phyloP scores from a whole-genome alignment of 2,113 vertebrate genomes.

The Galeopterus variegatus region DNA sequence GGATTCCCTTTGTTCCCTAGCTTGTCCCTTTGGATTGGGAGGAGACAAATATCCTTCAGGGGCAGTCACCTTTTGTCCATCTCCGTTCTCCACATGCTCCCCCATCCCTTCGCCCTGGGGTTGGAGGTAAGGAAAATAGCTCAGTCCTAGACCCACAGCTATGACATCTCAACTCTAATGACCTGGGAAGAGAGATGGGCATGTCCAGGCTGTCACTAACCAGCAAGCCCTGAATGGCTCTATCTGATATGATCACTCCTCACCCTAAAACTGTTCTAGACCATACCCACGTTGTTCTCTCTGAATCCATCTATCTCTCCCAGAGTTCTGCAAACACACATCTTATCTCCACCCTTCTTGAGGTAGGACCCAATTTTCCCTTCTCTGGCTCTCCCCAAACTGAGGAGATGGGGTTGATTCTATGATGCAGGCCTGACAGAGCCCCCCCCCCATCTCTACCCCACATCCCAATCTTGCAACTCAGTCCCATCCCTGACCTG shows the following conservation, averaged over 20 bases:
- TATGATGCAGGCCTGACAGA: background rate
- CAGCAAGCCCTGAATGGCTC: constrained; percentile 4
- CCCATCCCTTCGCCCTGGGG: background rate
- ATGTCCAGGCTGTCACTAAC: background rate
- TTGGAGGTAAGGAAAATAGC: background rate
- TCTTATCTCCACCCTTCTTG: background rate
- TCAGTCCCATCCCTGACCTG: background rate
- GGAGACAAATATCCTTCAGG: background rate
- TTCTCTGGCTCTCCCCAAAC: background rate
- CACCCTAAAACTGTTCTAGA: constrained; percentile 22
- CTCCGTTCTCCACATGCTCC: background rate
- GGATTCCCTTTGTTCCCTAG: background rate
- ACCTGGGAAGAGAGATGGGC: background rate
- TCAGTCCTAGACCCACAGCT: background rate
- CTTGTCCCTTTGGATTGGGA: background rate
- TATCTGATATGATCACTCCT: background rate
- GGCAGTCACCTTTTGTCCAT: background rate
- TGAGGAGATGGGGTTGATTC: background rate
- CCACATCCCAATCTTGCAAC: background rate
- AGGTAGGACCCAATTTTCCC: background rate
- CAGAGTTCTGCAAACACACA: background rate
- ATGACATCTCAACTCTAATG: background rate
- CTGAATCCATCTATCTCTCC: background rate
- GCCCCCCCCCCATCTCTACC: background rate
- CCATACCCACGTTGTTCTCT: background rate